Evolutionary conservation across 2,888 invertebrate species (phyloP), one percentile per base, ranked within the genome.

Genomic region (Epirrhoe tristata): DNA sequence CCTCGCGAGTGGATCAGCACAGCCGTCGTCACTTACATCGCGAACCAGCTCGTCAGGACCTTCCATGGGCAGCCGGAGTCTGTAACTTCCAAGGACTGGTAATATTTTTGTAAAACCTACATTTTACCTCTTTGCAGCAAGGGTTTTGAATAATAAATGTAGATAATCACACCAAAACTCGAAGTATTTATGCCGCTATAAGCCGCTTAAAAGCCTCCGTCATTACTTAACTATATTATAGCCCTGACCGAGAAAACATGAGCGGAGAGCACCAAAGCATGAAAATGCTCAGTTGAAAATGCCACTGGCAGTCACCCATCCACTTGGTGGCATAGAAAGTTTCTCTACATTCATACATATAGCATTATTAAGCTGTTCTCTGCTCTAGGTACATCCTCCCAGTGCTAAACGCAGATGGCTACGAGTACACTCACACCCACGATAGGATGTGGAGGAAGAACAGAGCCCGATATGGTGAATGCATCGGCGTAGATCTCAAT

Each of bases 1-100:
- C 97, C 98, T 0, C 94, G 98, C 24, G 99, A 99, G 92, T 99
- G 97, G 97, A 97, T 98, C 77, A 96, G 96, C 52, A 96, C 96
- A 0, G 96, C 97, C 0, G 94, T 96, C 0, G 97, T 96, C 2
- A 96, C 97, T 0, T 97, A 95, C 83, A 92, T 97, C 48, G 95
- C 97, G 16, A 95, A 97, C 80, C 94, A 95, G 67, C 86, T 97
- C 57, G 95, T 95, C 1, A 95, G 96, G 74, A 96, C 95, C 75
- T 96, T 95, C 84, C 95, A 96, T 54, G 90, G 93, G 4, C 94
- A 94, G 72, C 94, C 96, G 0, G 91, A 94, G 0, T 94, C 93
- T 36, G 95, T 98, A 79, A 96, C 96, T 79, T 96, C 96, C 80
- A 95, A 97, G 62, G 97, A 98, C 82, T 98, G 98, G 95, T 96